Evolutionary conservation across 2,797 vertebrate species (phyloP).

Genomic region (Fundulus diaphanus): DNA sequence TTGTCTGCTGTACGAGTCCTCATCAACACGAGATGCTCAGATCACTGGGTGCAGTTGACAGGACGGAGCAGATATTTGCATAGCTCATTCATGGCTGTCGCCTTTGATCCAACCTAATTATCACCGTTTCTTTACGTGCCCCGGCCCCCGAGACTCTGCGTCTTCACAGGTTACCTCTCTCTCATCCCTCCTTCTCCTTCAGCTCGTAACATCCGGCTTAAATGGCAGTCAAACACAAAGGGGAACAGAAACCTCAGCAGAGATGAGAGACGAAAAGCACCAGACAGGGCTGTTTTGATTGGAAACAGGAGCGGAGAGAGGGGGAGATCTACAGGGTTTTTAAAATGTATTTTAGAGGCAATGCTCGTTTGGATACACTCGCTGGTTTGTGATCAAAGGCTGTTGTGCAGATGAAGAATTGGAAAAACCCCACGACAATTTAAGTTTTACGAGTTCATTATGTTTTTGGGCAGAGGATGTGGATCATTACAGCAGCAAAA

Average conservation of each 20-base stretch:
- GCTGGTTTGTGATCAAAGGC: conserved; percentile 62
- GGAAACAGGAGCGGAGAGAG: conserved; percentile 39
- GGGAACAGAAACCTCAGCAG: conserved; percentile 26
- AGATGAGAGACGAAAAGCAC: conserved; percentile 32
- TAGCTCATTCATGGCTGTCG: conserved; percentile 68
- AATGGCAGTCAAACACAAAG: conserved; percentile 51
- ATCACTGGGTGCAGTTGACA: conserved; percentile 58
- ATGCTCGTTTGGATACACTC: conserved; percentile 51
- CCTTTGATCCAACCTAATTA: conserved; percentile 79
- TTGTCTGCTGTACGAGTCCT: conserved; percentile 49
- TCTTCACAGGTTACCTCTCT: conserved; percentile 46
- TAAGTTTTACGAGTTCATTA: conserved; percentile 38
- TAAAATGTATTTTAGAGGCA: conserved; percentile 32
- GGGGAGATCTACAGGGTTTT: background rate
- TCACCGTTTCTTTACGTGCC: conserved; percentile 58
- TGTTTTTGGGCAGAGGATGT: conserved; percentile 37
- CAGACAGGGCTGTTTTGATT: conserved; percentile 43
- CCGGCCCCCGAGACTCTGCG: conserved; percentile 37
- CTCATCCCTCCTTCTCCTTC: conserved; percentile 31
- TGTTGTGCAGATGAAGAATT: conserved; percentile 54
- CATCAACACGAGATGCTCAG: conserved; percentile 50
- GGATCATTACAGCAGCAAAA: conserved; percentile 34
- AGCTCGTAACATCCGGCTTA: conserved; percentile 46
- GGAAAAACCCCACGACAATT: conserved; percentile 36
- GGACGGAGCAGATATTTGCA: conserved; percentile 66